Conservation (phyloP, 2,888 invertebrate species). For the Pachymerium ferrugineum region DNA sequence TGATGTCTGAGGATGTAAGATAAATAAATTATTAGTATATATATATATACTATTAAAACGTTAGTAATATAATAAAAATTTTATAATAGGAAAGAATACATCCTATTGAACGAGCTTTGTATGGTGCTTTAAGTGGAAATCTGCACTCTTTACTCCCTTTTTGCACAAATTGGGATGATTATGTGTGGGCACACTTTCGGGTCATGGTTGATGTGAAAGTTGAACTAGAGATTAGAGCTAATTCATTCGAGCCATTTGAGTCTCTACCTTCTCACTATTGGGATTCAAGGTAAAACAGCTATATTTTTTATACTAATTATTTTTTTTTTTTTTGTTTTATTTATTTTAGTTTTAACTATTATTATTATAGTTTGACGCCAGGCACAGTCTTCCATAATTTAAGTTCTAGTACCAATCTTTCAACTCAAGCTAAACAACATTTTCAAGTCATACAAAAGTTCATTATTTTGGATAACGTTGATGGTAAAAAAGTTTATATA, state of each 20-base stretch:
- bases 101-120: conserved; percentile 56
- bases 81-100: conserved; percentile 7
- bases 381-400: conserved; percentile 65
- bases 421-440: conserved; percentile 58
- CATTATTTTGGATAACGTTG: conserved; percentile 70
- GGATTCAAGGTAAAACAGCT: conserved; percentile 38
- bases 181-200: conserved; percentile 80
- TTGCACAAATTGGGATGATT: conserved; percentile 79
- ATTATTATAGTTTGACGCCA: conserved; percentile 63
- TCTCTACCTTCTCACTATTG: conserved; percentile 40
- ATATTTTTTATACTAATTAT: too few relatives aligned
- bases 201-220: conserved; percentile 77
- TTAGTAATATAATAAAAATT: neutral
- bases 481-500: conserved; percentile 41
- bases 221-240: conserved; percentile 67
- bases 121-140: conserved; percentile 77
- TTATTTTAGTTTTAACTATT: too few relatives aligned
- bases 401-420: conserved; percentile 56
- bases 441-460: conserved; percentile 75
- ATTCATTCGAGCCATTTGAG: conserved; percentile 48
- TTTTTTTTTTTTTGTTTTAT: too few relatives aligned
- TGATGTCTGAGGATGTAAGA: conserved; percentile 47
- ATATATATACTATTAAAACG: too few relatives aligned
- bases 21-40: too few relatives aligned
- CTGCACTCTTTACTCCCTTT: conserved; percentile 67